A percentile compares a stretch with the other conserved stretches of the same genome.
phyloP scores from a whole-genome alignment of 1,140 invertebrate species.

The Pachypeltis micranthus region DNA sequence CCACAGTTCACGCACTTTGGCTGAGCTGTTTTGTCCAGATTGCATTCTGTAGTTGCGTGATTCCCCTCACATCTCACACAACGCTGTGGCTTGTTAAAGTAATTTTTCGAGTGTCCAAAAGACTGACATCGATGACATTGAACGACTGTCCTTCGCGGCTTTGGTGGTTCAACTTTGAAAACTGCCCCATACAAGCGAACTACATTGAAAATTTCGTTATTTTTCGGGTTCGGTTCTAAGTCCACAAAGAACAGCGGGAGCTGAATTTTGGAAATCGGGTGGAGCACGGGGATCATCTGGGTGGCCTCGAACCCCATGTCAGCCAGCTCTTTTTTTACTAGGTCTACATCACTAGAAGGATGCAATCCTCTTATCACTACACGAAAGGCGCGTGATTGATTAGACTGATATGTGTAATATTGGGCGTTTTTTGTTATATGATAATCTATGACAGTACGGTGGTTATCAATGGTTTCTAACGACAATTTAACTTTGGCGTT shows the following conservation, averaged over 20 bases:
- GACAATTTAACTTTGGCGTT: conserved; percentile 2
- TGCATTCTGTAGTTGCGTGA: conserved; percentile 34
- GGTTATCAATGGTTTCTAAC: neutral
- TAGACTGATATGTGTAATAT: conserved; percentile 13
- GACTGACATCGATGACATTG: conserved; percentile 33
- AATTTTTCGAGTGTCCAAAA: conserved; percentile 33
- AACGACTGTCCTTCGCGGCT: conserved; percentile 25
- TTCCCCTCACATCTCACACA: conserved; percentile 34
- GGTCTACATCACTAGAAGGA: neutral
- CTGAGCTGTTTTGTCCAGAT: conserved; percentile 27
- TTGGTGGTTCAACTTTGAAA: conserved; percentile 30
- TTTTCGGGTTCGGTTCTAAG: conserved; percentile 30
- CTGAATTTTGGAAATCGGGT: conserved; percentile 24
- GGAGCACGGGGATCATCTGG: neutral
- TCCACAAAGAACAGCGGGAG: conserved; percentile 32
- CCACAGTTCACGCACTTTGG: conserved; percentile 32
- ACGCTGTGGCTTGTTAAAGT: conserved; percentile 27
- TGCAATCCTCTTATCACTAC: conserved; percentile 8
- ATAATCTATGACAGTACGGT: neutral
- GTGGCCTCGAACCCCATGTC: conserved; percentile 1
- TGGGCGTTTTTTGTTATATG: neutral
- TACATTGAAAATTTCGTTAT: conserved; percentile 31
- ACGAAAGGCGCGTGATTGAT: neutral
- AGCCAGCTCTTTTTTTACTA: conserved; percentile 9
- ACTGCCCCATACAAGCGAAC: conserved; percentile 26